Conservation (phyloP, 2,797 vertebrate species). For the Hapalemur alaotrensis region DNA sequence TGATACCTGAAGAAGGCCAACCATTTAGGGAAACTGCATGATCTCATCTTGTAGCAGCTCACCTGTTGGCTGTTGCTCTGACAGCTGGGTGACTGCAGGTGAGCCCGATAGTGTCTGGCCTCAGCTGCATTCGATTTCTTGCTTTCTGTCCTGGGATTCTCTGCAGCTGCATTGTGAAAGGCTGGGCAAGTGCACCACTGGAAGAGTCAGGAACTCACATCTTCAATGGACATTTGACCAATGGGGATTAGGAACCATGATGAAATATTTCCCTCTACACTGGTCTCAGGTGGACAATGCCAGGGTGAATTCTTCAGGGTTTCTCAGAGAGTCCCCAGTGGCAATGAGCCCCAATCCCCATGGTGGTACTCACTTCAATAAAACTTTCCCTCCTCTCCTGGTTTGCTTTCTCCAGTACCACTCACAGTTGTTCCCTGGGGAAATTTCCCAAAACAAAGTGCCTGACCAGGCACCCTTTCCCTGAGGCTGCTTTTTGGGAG, state of each 20-base stretch:
- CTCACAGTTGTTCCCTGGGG: neutral
- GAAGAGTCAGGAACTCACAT: neutral
- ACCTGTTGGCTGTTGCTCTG: neutral
- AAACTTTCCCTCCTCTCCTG: neutral
- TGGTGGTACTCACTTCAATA: neutral
- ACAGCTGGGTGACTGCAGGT: neutral
- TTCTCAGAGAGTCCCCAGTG: neutral
- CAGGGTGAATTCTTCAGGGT: neutral
- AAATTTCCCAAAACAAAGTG: neutral
- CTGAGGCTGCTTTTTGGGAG: neutral
- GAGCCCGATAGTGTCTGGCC: neutral
- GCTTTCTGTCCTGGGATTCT: neutral
- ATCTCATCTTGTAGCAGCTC: neutral
- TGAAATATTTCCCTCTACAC: neutral
- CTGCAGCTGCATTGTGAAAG: neutral
- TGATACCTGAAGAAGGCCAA: neutral
- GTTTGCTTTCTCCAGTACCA: neutral
- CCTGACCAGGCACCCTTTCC: neutral
- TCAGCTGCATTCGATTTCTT: neutral
- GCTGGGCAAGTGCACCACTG: neutral
- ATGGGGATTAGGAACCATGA: neutral
- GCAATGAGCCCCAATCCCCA: neutral
- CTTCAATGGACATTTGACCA: neutral
- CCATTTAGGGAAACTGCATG: neutral
- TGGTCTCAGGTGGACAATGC: neutral